Evolutionary conservation across 2,113 vertebrate genomes (phyloP), one percentile per base, ranked within the genome.

Genomic region (Monopterus albus): DNA sequence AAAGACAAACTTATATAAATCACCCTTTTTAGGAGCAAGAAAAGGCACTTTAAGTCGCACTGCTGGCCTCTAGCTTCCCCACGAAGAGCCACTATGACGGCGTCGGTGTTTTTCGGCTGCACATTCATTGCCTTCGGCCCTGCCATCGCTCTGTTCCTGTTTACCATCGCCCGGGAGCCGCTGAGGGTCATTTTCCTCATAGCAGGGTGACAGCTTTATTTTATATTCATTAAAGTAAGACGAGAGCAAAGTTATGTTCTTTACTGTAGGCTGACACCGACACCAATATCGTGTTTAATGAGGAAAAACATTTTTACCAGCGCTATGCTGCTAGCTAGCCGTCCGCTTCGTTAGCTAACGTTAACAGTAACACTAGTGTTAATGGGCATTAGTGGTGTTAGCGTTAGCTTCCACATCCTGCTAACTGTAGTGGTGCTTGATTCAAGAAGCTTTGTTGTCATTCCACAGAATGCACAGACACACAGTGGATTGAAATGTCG

Each of bases 41-140:
- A 20, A 3, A 58, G 21, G 25, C 18, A 29, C 33, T 43, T 20
- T 0, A 2, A 10, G n/a, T 61, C 2, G 15, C 35, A 38, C 46
- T 18, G 57, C 25, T 43, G 11, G 46, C 2, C 33, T 25, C 53
- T 14, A 9, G 26, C 8, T 43, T 0, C 6, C 21, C 17, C 25
- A 17, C 7, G 10, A 42, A 78, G 35, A 78, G 31, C 20, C 43
- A 85, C 56, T 29, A 94, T 95, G 94, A 94, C 94, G 40, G 91
- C 91, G 12, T 78, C 92, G 6, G 92, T 95, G 82, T 95, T 95
- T 66, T 93, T 95, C 77, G 94, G 94, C 66, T 95, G 94, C 76
- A 92, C 94, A 36, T 95, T 94, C 73, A 93, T 94, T 63, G 94
- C 94, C 18, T 95, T 95, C 78, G 94, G 94, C 72, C 94, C 94